A percentile compares a stretch with the other conserved stretches of the same genome.
Conservation (phyloP, 1,140 invertebrate genomes). For the Platyscapa corneri region DNA sequence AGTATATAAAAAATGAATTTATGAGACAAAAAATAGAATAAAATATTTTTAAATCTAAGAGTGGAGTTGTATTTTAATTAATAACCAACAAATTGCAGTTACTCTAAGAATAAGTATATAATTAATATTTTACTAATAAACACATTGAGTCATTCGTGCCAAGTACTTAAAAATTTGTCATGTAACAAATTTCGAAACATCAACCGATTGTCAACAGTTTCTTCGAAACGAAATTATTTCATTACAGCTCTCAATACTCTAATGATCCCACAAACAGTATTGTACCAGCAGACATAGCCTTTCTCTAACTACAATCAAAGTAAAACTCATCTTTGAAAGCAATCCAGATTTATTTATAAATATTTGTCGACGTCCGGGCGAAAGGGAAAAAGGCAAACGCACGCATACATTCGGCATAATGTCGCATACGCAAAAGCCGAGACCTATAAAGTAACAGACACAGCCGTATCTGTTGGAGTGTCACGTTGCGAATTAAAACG, state of each 20-base stretch:
- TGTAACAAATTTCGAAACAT: neutral
- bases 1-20: too few relatives aligned
- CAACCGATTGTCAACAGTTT: neutral
- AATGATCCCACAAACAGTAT: neutral
- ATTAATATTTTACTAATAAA: neutral
- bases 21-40: too few relatives aligned
- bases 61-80: neutral
- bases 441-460: neutral
- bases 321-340: neutral
- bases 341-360: neutral
- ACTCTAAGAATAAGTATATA: too few relatives aligned
- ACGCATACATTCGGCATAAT: neutral
- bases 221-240: neutral
- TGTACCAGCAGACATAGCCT: neutral
- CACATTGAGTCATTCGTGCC: neutral
- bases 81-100: neutral
- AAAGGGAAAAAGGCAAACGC: neutral
- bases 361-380: neutral
- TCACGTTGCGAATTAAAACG: constrained; percentile 27
- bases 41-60: neutral
- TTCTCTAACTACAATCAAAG: neutral
- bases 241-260: neutral
- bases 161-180: neutral
- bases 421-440: neutral
- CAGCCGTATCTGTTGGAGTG: neutral